phyloP scores from a whole-genome alignment of 2,797 vertebrate genomes.

The Sylvia borin region DNA sequence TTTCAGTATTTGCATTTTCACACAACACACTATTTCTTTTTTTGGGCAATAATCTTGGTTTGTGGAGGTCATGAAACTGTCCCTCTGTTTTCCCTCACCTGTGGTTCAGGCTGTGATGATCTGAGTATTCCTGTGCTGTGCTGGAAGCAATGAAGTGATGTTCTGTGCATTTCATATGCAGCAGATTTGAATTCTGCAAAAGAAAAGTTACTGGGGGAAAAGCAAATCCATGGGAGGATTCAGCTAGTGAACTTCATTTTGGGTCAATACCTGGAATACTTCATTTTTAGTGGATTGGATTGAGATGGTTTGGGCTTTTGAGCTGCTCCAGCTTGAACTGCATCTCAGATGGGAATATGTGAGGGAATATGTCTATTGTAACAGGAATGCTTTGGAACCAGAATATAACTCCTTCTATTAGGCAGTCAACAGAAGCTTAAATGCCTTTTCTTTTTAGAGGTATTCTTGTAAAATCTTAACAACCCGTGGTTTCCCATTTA shows the following conservation, averaged over 20 bases:
- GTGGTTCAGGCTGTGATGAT: background rate
- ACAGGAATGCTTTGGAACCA: background rate
- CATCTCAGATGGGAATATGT: background rate
- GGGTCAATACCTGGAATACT: background rate
- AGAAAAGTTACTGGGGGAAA: background rate
- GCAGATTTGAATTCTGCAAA: background rate
- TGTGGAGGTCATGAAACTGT: background rate
- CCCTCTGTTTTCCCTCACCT: background rate
- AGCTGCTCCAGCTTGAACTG: background rate
- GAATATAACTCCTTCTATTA: background rate
- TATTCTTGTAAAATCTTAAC: slow-evolving; percentile 43
- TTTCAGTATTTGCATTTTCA: background rate
- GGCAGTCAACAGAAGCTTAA: slow-evolving; percentile 23
- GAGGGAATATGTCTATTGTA: background rate
- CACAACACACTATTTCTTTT: background rate
- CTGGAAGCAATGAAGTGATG: background rate
- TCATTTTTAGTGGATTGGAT: background rate
- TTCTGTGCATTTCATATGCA: background rate
- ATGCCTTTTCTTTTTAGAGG: slow-evolving; percentile 37
- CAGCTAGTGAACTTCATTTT: background rate
- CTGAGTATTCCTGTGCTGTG: background rate
- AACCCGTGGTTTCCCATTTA: slow-evolving; percentile 38
- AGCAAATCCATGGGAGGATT: background rate
- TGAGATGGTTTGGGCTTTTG: background rate
- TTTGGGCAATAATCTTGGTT: background rate